A percentile compares a stretch with the other conserved stretches of the same genome.
These are phyloP conservation scores for Euproctis similis DNA, from an alignment of 2,888 invertebrate species.

Conservation along the genomic window DNA sequence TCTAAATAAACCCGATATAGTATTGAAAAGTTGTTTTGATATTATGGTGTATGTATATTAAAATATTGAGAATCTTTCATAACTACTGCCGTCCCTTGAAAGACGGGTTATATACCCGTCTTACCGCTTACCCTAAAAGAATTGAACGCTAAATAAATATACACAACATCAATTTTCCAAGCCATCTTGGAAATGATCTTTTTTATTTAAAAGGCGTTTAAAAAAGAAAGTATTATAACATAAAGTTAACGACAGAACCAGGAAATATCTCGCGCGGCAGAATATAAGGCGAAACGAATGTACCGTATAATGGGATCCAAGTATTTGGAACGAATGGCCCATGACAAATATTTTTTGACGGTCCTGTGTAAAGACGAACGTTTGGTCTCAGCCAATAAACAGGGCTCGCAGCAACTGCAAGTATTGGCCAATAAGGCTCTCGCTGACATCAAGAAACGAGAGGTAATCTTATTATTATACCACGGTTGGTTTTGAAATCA, in stretches of 20 bases:
- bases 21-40: too few species aligned
- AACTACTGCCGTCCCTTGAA: too few species aligned
- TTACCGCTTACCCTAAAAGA: too few species aligned
- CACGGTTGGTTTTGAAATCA: conserved; percentile 7
- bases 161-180: too few species aligned
- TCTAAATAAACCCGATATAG: too few species aligned
- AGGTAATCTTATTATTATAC: conserved; percentile 45
- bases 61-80: too few species aligned
- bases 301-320: conserved; percentile 64
- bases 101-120: too few species aligned
- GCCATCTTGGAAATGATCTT: too few species aligned
- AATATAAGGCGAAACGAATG: conserved; percentile 52
- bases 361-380: conserved; percentile 59
- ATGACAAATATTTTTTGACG: conserved; percentile 65
- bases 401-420: conserved; percentile 48
- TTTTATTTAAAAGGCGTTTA: too few species aligned
- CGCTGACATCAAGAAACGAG: conserved; percentile 55
- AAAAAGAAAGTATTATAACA: too few species aligned
- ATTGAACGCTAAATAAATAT: too few species aligned
- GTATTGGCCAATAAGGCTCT: conserved; percentile 54
- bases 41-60: too few species aligned
- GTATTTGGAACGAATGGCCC: conserved; percentile 68
- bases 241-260: conserved; percentile 30
- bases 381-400: conserved; percentile 55
- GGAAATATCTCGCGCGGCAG: conserved; percentile 57